These are phyloP conservation scores for Cololabis saira DNA, from an alignment of 2,113 vertebrate species.

Conservation along the genomic window DNA sequence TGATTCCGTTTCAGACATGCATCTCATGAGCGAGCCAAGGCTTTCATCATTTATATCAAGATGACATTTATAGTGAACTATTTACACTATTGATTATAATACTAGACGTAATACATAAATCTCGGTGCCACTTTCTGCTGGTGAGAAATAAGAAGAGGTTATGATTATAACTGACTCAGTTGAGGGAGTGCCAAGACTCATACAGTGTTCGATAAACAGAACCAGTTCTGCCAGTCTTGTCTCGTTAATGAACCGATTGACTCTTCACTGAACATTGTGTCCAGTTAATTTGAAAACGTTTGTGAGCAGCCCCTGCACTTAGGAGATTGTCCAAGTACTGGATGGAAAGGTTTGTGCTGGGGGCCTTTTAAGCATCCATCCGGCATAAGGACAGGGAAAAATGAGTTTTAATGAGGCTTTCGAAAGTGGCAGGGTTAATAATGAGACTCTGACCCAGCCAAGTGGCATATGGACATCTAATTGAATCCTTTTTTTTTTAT, in stretches of 20 bases:
- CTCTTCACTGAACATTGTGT: slow-evolving; percentile 24
- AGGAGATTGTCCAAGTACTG: slow-evolving; percentile 20
- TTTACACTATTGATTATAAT: too few relatives aligned
- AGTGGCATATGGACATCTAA: slow-evolving; percentile 40
- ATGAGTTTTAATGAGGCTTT: slow-evolving; percentile 55
- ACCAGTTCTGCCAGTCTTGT: not conserved
- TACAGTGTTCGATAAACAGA: not conserved
- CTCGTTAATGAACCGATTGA: slow-evolving; percentile 27
- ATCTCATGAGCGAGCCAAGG: too few relatives aligned
- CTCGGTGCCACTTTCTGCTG: too few relatives aligned
- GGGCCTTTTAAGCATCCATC: slow-evolving; percentile 28
- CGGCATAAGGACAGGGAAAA: slow-evolving; percentile 41
- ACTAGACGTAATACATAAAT: too few relatives aligned
- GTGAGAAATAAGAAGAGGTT: too few relatives aligned
- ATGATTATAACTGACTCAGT: too few relatives aligned
- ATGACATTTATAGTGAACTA: too few relatives aligned
- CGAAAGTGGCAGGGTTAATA: slow-evolving; percentile 21
- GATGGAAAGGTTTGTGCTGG: slow-evolving; percentile 26
- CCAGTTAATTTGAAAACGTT: slow-evolving; percentile 33
- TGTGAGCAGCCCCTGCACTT: slow-evolving; percentile 17
- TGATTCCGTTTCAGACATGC: too few relatives aligned
- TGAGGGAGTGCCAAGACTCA: too few relatives aligned
- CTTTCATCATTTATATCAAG: too few relatives aligned
- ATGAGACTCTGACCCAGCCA: slow-evolving; percentile 40
- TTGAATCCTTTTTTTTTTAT: slow-evolving; percentile 9